A percentile compares a stretch with the other conserved stretches of the same genome.
Conservation (phyloP, 1,140 invertebrate genomes). For the Polypedilum vanderplanki region DNA sequence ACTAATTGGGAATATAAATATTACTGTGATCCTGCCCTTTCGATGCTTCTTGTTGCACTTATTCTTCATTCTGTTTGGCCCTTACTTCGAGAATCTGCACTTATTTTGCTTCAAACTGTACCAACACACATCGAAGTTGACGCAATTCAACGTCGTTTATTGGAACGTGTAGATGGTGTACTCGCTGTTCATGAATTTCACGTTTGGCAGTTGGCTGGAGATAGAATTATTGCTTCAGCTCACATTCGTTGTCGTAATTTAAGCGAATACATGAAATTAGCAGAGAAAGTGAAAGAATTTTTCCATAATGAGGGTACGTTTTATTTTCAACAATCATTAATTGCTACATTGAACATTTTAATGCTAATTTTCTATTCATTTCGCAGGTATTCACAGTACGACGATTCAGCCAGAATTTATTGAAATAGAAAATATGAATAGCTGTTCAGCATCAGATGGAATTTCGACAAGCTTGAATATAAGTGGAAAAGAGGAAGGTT, state of each 20-base stretch:
- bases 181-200: slow-evolving; percentile 91
- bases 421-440: slow-evolving; percentile 49
- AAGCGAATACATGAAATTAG: slow-evolving; percentile 85
- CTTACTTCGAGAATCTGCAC: slow-evolving; percentile 73
- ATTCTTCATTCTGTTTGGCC: slow-evolving; percentile 83
- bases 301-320: slow-evolving; percentile 70
- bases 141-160: slow-evolving; percentile 73
- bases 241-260: slow-evolving; percentile 85
- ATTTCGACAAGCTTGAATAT: slow-evolving; percentile 42
- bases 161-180: slow-evolving; percentile 82
- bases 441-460: slow-evolving; percentile 23
- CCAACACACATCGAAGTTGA: slow-evolving; percentile 89
- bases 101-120: slow-evolving; percentile 86
- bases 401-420: slow-evolving; percentile 93
- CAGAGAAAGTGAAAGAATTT: slow-evolving; percentile 90
- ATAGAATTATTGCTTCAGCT: slow-evolving; percentile 87
- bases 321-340: neutral
- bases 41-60: slow-evolving; percentile 70
- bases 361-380: slow-evolving; percentile 54
- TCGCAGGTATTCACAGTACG: slow-evolving; percentile 60
- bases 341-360: too few relatives aligned
- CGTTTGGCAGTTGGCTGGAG: slow-evolving; percentile 87
- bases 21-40: slow-evolving; percentile 92
- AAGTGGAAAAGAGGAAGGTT: slow-evolving; percentile 51
- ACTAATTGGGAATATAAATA: slow-evolving; percentile 73